Evolutionary conservation across 2,888 invertebrate genomes (phyloP).

Genomic region (Drosophila dives): DNA sequence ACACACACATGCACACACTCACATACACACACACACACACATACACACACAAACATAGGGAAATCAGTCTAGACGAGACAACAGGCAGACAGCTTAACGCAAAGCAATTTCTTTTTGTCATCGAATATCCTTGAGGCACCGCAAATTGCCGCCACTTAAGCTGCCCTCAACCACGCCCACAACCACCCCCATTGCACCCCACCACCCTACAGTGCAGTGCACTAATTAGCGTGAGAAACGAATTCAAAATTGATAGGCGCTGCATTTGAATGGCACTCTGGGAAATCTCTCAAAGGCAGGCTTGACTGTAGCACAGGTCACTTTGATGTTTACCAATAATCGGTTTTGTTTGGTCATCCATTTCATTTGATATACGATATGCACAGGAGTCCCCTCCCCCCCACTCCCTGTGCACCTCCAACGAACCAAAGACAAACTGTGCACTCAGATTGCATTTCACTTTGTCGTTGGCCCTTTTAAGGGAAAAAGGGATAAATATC

Average conservation of each 20-base stretch:
- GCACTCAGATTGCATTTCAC: slow-evolving; percentile 5
- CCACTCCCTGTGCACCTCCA: not conserved
- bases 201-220: slow-evolving; percentile 18
- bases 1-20: slow-evolving; percentile 44
- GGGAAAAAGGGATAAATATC: slow-evolving; percentile 28
- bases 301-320: slow-evolving; percentile 20
- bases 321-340: slow-evolving; percentile 75
- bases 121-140: slow-evolving; percentile 79
- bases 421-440: slow-evolving; percentile 2
- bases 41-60: slow-evolving; percentile 19
- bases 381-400: not conserved
- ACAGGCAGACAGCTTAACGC: slow-evolving; percentile 71
- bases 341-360: slow-evolving; percentile 77
- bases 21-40: slow-evolving; percentile 3
- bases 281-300: slow-evolving; percentile 6
- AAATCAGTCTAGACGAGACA: slow-evolving; percentile 76
- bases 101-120: slow-evolving; percentile 80
- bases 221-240: slow-evolving; percentile 75
- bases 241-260: slow-evolving; percentile 29
- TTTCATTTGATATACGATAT: slow-evolving; percentile 79
- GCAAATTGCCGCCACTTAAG: slow-evolving; percentile 78
- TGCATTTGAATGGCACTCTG: slow-evolving; percentile 10
- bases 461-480: not conserved
- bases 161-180: slow-evolving; percentile 27
- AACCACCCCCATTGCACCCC: not conserved